Base-by-base conservation (phyloP, 1,140 invertebrate genomes). In the Rhagoletis zephyria region DNA sequence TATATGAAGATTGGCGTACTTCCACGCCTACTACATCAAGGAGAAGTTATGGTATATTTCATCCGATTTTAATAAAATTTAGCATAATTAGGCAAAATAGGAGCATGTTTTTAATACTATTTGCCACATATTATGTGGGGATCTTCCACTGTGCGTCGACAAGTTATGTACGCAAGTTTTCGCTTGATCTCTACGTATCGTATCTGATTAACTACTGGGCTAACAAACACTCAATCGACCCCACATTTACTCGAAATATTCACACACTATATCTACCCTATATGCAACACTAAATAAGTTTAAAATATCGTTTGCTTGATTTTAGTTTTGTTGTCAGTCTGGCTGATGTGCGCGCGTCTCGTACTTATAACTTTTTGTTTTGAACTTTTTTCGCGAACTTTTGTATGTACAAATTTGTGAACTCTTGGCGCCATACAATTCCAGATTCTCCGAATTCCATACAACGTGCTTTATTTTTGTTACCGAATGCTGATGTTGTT, bases 341-440 rank as follows among this genome's bases (percentile, higher is more conserved):
- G 74, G 6, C 48, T 81, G 74, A 81, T n/a, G 42, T 74, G n/a
- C 9, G 42, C 16, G 10, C 45, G 67, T 56, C 56, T 59, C 5
- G 74, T 81, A 14, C 70, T 56, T 81, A 42, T 9, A n/a, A 74
- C 7, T 81, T 81, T 81, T 81, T 56, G 74, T 56, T 81, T n/a
- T 16, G 4, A 81, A 81, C n/a, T 81, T 81, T 77, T 59, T 56
- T 16, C 48, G 48, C 48, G 74, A 16, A 56, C 56, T 45, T 81
- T 81, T 81, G 30, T 30, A 48, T n/a, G 16, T 19, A 59, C 51
- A 7, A 56, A 81, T 56, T 19, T 81, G 14, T 81, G 74, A 81
- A 56, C 74, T 81, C 42, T 81, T 56, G 48, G 48, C 74, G 48
- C 51, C 48, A 81, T 48, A 81, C 48, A 81, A 51, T 48, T 81